Percentiles rank a stretch among this genome's conserved stretches.
These are phyloP conservation scores for Rhinichthys osculus DNA, from an alignment of 2,797 vertebrate species.

Conservation along the genomic window DNA sequence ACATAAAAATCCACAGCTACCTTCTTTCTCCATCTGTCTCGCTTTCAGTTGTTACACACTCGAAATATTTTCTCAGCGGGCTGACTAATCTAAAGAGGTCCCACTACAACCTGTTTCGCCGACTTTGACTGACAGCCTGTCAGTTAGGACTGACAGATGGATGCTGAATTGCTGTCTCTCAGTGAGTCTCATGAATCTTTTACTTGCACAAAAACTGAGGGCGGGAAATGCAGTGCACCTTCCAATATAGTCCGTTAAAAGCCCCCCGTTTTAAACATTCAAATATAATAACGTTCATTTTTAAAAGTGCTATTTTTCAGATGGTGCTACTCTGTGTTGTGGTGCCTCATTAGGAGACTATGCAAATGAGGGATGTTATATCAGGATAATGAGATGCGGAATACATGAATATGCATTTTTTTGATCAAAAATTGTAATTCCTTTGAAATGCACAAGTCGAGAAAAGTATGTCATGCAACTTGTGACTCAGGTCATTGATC, in stretches of 20 bases:
- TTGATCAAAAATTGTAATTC: slow-evolving; percentile 44
- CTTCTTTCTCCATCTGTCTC: slow-evolving; percentile 42
- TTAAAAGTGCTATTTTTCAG: slow-evolving; percentile 16
- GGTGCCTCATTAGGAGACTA: slow-evolving; percentile 37
- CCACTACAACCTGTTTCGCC: slow-evolving; percentile 27
- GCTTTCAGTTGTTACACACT: slow-evolving; percentile 34
- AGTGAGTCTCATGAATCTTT: slow-evolving; percentile 30
- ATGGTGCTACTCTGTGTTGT: slow-evolving; percentile 13
- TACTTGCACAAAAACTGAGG: slow-evolving; percentile 9
- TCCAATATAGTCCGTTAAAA: slow-evolving; percentile 6
- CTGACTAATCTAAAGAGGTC: slow-evolving; percentile 36
- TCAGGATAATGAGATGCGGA: slow-evolving; percentile 45
- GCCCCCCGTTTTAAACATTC: slow-evolving; percentile 3
- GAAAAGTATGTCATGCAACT: slow-evolving; percentile 49
- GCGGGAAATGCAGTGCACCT: background rate
- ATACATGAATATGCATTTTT: slow-evolving; percentile 54
- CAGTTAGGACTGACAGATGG: slow-evolving; percentile 50
- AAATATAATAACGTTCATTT: slow-evolving; percentile 20
- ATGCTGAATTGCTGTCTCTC: slow-evolving; percentile 39
- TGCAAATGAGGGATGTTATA: slow-evolving; percentile 45
- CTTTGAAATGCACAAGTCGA: slow-evolving; percentile 49
- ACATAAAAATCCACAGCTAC: slow-evolving; percentile 38
- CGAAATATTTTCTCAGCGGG: slow-evolving; percentile 46
- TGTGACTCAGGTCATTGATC: slow-evolving; percentile 34
- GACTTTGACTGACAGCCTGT: slow-evolving; percentile 49